Conservation (phyloP, 2,113 vertebrate genomes). For the Zootoca vivipara region DNA sequence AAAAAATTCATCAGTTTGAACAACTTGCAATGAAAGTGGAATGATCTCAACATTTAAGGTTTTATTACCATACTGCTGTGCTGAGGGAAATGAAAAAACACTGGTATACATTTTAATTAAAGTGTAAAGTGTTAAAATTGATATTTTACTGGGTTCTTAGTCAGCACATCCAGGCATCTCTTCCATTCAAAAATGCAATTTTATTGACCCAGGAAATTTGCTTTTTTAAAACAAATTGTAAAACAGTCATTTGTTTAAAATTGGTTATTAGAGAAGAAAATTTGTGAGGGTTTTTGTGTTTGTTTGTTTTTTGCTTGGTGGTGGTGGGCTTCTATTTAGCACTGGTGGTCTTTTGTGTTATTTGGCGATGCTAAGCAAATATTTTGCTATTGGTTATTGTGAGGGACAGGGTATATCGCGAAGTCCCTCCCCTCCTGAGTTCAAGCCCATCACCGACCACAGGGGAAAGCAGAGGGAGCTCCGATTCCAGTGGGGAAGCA, state of each 20-base stretch:
- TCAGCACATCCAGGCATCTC: conserved; percentile 64
- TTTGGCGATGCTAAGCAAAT: conserved; percentile 11
- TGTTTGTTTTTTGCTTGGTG: too few species aligned
- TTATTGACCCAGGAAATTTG: conserved; percentile 49
- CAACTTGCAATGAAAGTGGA: conserved; percentile 56
- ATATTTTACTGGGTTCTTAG: conserved; percentile 57
- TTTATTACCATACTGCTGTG: conserved; percentile 66
- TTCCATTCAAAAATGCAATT: conserved; percentile 46
- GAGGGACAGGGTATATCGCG: too few species aligned
- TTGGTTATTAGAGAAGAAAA: neutral
- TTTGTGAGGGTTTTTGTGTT: too few species aligned
- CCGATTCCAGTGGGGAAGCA: too few species aligned
- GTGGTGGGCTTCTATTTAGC: neutral
- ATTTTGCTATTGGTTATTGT: conserved; percentile 12
- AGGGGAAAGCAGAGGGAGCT: too few species aligned
- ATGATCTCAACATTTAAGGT: conserved; percentile 59
- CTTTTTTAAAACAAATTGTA: conserved; percentile 32
- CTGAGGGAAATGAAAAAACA: conserved; percentile 63
- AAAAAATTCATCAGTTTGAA: conserved; percentile 61
- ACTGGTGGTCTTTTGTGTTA: neutral
- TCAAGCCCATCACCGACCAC: too few species aligned
- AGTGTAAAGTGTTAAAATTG: conserved; percentile 57
- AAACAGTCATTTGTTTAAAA: conserved; percentile 24
- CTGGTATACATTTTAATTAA: conserved; percentile 72
- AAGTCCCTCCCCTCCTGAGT: too few species aligned